Base-by-base conservation (phyloP, 2,113 vertebrate genomes). In the Nerophis ophidion region DNA sequence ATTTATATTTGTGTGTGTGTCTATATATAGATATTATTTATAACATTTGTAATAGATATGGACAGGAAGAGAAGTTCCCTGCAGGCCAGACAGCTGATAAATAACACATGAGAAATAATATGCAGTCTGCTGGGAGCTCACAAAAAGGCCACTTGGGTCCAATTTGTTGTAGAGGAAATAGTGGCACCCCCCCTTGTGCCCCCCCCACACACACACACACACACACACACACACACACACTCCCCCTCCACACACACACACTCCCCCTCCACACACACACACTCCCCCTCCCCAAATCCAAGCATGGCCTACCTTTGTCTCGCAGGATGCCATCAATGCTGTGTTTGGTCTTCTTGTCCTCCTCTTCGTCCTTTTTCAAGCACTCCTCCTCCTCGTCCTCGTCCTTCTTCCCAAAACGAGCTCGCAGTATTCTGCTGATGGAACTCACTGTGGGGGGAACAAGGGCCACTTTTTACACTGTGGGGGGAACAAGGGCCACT, bases 241-340 rank as follows among this genome's bases (percentile, higher is more conserved):
- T n/a, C n/a, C n/a, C n/a, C n/a, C n/a, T n/a, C n/a, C n/a, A n/a
- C n/a, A n/a, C n/a, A n/a, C n/a, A n/a, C n/a, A n/a, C n/a, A n/a
- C 45, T 8, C 36, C 14, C 40, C 40, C 8, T 5, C 40, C 8
- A 3, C 9, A 8, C 38, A 40, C 40, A 2, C 40, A 10, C 5
- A 9, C 40, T 10, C 8, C 40, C 11, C 40, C 3, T 3, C 40
- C 40, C 40, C 40, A 44, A 12, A 11, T 44, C 10, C 10, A 44
- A 44, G 40, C 10, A 5, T 7, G 59, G 62, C 75, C 76, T 94
- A 98, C 95, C 96, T 97, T 97, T 99, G 83, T 95, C 96, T 15
- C 93, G 93, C 57, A 98, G 86, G 72, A 98, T 98, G 60, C 96
- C 96, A 3, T 98, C 96, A 66, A 98, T 98, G 83, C 95, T 99